Base-by-base conservation (phyloP, 2,888 invertebrate genomes). In the Norana najaformis region DNA sequence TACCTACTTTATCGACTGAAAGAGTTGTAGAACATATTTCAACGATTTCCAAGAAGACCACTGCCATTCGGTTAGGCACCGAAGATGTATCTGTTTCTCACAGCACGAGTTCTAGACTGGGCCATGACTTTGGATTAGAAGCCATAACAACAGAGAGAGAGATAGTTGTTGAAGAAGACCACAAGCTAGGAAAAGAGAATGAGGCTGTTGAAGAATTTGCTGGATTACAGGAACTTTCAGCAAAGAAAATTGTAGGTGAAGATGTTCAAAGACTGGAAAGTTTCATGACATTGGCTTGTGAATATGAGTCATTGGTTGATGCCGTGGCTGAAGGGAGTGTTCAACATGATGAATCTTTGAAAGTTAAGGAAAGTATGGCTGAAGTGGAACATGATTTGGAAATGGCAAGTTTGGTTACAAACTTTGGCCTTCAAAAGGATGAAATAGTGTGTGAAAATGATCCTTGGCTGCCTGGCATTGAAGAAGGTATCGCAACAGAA, bases 291-390 rank as follows among this genome's bases (percentile, higher is more conserved):
- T 69, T 69, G 69, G 69, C 69, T 69, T 69, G 16, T 69, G 69
- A 69, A n/a, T n/a, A n/a, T 69, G 30, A n/a, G 69, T n/a, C 69
- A 69, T n/a, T 69, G 69, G 85, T 36, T 36, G 85, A 85, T 37
- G 14, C 8, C 34, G 85, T 36, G 34, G 85, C 6, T 23, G 85
- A 85, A 35, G 37, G 35, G 36, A 85, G 85, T 36, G 34, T 36
- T 85, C 35, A 85, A 85, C 18, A 85, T 23, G 35, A 35, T 85
- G 85, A 85, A 36, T 85, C 23, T 85, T 35, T 85, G 85, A 85
- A 37, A 36, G 85, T 36, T 18, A 83, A 36, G 34, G 20, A 83
- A 36, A 36, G 36, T 35, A 20, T 83, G 85, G 23, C 85, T 36
- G 85, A 36, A 36, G 34, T 20, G 30, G 37, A 85, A 5, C 85